Percentiles rank a stretch among this genome's conserved stretches.
phyloP scores from a whole-genome alignment of 2,113 vertebrate species.

The Malurus elegans region DNA sequence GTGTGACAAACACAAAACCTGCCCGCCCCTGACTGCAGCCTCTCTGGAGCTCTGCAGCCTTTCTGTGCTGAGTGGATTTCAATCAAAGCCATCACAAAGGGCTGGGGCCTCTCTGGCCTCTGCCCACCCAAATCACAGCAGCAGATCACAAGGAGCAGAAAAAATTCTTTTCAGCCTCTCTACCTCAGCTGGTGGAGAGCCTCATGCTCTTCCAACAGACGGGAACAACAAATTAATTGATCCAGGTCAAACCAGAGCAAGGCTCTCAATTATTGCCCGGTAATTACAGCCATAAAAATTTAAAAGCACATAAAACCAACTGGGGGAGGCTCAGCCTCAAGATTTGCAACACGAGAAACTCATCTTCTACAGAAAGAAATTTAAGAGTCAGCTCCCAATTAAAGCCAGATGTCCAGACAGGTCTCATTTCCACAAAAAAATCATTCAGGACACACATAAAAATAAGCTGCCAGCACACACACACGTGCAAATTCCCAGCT shows the following conservation, averaged over 20 bases:
- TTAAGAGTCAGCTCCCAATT: background rate
- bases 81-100: background rate
- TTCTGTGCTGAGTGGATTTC: background rate
- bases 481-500: background rate
- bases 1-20: background rate
- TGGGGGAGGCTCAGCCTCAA: background rate
- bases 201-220: background rate
- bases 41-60: background rate
- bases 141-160: background rate
- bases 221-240: slow-evolving; percentile 44
- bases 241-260: slow-evolving; percentile 19
- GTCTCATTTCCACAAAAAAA: background rate
- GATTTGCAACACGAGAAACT: background rate
- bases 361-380: background rate
- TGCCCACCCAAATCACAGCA: background rate
- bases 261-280: slow-evolving; percentile 11
- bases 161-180: background rate
- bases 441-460: background rate
- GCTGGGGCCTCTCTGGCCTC: background rate
- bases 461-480: background rate
- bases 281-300: slow-evolving; percentile 56
- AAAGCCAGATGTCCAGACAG: background rate
- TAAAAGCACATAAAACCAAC: background rate
- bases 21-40: background rate
- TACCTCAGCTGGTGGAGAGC: slow-evolving; percentile 8